These are phyloP conservation scores for Sitta europaea DNA, from an alignment of 2,113 vertebrate species.

Conservation along the genomic window DNA sequence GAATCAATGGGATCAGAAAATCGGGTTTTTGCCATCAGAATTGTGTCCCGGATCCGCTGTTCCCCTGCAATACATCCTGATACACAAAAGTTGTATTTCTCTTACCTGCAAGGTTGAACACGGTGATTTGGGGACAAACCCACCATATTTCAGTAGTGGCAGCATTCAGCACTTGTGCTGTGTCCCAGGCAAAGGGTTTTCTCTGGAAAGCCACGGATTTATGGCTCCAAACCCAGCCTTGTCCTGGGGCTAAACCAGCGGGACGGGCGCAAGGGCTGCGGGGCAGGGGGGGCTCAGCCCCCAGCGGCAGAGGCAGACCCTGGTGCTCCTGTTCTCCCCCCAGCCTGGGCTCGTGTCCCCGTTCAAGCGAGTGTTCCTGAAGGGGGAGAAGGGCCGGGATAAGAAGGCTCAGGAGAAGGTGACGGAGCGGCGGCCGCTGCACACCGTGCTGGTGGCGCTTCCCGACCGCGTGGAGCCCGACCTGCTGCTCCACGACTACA, in stretches of 20 bases:
- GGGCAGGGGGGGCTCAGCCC: not conserved
- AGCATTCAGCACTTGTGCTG: rapidly evolving
- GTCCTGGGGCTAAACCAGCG: not conserved
- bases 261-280: rapidly evolving
- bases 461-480: not conserved
- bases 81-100: rapidly evolving
- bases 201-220: rapidly evolving
- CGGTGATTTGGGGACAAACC: rapidly evolving
- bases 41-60: too few species aligned
- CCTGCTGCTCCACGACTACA: constrained; percentile 6
- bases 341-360: not conserved
- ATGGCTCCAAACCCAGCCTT: rapidly evolving
- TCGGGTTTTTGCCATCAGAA: too few species aligned
- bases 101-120: not conserved
- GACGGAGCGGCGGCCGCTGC: not conserved
- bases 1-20: too few species aligned
- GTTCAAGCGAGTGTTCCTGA: constrained; percentile 18
- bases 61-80: not conserved
- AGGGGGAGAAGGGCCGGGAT: not conserved
- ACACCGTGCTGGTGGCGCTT: not conserved
- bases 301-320: too few species aligned
- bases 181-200: not conserved
- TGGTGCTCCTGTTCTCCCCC: rapidly evolving
- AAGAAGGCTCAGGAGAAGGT: constrained; percentile 14
- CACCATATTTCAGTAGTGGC: rapidly evolving